Evolutionary conservation across 2,797 vertebrate genomes (phyloP).

Genomic region (Acanthurus lineatus): DNA sequence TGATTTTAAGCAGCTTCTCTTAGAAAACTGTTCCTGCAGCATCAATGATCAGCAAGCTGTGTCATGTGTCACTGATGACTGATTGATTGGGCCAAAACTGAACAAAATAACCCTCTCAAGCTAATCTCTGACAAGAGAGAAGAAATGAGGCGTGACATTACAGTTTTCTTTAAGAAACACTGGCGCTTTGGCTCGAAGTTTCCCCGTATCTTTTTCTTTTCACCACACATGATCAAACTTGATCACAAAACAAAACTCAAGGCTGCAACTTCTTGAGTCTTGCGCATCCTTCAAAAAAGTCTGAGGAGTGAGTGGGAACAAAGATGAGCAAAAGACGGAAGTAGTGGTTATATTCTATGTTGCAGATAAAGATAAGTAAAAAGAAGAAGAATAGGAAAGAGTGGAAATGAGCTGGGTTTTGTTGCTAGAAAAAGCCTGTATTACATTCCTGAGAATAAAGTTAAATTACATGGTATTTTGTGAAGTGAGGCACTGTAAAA

Average conservation of each 20-base stretch:
- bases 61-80: background rate
- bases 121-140: background rate
- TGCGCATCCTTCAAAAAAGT: conserved; percentile 7
- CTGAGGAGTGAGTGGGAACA: conserved; percentile 28
- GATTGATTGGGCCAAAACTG: background rate
- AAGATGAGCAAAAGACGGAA: conserved; percentile 19
- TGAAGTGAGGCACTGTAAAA: conserved; percentile 21
- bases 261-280: background rate
- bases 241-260: background rate
- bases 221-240: background rate
- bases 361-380: background rate
- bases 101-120: background rate
- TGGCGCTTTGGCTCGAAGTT: background rate
- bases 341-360: conserved; percentile 24
- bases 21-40: background rate
- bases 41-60: too few species aligned
- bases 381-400: conserved; percentile 11
- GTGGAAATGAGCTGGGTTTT: conserved; percentile 5
- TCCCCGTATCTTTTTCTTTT: background rate
- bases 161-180: background rate
- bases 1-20: background rate
- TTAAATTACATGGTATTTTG: conserved; percentile 33
- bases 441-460: background rate
- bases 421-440: background rate
- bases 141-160: background rate